Evolutionary conservation across 1,140 invertebrate genomes (phyloP), one percentile per base, ranked within the genome.

Genomic region (Cotesia glomerata): DNA sequence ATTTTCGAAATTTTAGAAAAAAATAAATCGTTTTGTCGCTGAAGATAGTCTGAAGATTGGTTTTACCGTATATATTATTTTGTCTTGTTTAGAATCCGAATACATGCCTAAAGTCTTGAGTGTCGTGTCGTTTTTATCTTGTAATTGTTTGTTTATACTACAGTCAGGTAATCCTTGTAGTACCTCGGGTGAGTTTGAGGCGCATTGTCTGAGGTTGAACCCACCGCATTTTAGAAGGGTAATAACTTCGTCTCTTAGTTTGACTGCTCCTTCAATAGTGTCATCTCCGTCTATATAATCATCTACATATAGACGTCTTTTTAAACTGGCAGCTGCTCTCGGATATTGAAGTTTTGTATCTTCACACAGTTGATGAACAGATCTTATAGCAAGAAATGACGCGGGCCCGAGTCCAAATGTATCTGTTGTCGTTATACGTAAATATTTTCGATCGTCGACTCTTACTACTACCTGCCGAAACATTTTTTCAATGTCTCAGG

Each of bases 361-460:
- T 4, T 81, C 49, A 16, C 82, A 79, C 0, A 86, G 56, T 74
- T 84, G 75, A 4, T 78, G 72, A 0, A 59, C 34, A n/a, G 26
- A 72, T 49, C 58, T 1, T 54, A 58, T 64, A 2, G 74, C 69
- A 5, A 75, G 32, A 54, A 49, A 84, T 76, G 11, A 81, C 78
- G 82, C 82, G 45, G 73, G 75, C 39, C 78, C 69, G 14, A 79
- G 81, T 18, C 83, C 81, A 78, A 80, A 86, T 13, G 82, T 85
- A 0, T 85, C 69, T 36, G 73, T 72, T 61, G 76, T 75, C n/a
- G n/a, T n/a, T 13, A 80, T 77, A 4, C 67, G 52, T 61, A 77
- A 72, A 61, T 69, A 73, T 13, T 51, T 34, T 34, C 72, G 65
- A 18, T 76, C 69, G 2, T 72, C 32, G n/a, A 61, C 11, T 3